Evolutionary conservation across 1,140 invertebrate species (phyloP).

Genomic region (Calephelis virginiensis): DNA sequence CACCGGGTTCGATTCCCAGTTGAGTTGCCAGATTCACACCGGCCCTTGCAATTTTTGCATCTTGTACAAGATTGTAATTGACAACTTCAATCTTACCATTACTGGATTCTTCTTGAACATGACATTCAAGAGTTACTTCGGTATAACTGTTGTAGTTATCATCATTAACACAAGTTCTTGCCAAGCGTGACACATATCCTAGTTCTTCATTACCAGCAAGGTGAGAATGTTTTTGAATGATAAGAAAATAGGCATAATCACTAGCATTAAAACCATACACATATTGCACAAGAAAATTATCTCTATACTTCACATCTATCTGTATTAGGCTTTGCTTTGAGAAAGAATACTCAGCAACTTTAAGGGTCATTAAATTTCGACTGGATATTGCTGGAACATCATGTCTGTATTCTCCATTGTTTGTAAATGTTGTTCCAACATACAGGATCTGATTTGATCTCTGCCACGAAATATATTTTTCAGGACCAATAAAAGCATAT

Average conservation of each 20-base stretch:
- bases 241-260: conserved; percentile 96
- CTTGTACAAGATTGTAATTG: conserved; percentile 94
- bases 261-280: conserved; percentile 97
- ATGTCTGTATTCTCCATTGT: conserved; percentile 94
- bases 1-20: conserved; percentile 87
- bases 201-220: conserved; percentile 91
- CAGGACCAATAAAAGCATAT: conserved; percentile 96
- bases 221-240: conserved; percentile 95
- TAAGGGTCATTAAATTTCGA: conserved; percentile 87
- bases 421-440: conserved; percentile 96
- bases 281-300: conserved; percentile 96
- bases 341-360: conserved; percentile 90
- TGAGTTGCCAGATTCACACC: conserved; percentile 89
- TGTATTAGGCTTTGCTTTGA: conserved; percentile 91
- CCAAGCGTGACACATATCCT: conserved; percentile 93
- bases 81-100: conserved; percentile 75
- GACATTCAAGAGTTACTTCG: conserved; percentile 94
- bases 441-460: conserved; percentile 89
- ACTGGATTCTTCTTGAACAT: conserved; percentile 71
- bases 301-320: conserved; percentile 95
- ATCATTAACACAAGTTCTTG: conserved; percentile 95
- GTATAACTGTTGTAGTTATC: conserved; percentile 96
- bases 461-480: conserved; percentile 88
- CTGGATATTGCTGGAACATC: conserved; percentile 96
- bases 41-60: conserved; percentile 90